These are phyloP conservation scores for Hesperophylax magnus DNA, from an alignment of 1,140 invertebrate species.

Conservation along the genomic window DNA sequence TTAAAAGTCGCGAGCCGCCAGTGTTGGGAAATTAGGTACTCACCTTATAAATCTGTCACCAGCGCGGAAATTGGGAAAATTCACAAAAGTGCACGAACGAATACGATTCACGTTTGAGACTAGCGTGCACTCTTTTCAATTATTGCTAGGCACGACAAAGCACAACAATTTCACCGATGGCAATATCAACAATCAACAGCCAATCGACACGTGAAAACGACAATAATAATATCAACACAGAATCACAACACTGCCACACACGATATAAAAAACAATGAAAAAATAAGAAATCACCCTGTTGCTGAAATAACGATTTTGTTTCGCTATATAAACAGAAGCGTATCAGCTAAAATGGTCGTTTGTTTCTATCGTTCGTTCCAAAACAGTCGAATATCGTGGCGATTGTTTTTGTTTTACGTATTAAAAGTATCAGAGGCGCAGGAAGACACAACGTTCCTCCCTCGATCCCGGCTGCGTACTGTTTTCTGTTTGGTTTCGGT, in stretches of 20 bases:
- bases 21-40: not conserved
- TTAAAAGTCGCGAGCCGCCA: not conserved
- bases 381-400: not conserved
- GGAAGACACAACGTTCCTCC: constrained; percentile 18
- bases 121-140: not conserved
- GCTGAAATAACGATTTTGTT: constrained; percentile 1
- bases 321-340: constrained; percentile 22
- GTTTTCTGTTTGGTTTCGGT: not conserved
- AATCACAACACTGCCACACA: constrained; percentile 3
- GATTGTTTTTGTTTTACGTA: constrained; percentile 31
- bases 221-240: not conserved
- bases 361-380: not conserved
- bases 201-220: not conserved
- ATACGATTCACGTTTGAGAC: not conserved
- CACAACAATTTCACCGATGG: not conserved
- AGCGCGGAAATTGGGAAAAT: constrained; percentile 2
- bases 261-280: not conserved
- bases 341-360: constrained; percentile 24
- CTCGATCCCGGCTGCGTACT: constrained; percentile 33
- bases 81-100: constrained; percentile 3
- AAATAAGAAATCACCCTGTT: not conserved
- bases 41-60: constrained; percentile 23
- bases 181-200: too few relatives aligned
- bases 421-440: constrained; percentile 23
- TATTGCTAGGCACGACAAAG: not conserved